Conservation (phyloP, 2,113 vertebrate species). For the Dicrurus megarhynchus region DNA sequence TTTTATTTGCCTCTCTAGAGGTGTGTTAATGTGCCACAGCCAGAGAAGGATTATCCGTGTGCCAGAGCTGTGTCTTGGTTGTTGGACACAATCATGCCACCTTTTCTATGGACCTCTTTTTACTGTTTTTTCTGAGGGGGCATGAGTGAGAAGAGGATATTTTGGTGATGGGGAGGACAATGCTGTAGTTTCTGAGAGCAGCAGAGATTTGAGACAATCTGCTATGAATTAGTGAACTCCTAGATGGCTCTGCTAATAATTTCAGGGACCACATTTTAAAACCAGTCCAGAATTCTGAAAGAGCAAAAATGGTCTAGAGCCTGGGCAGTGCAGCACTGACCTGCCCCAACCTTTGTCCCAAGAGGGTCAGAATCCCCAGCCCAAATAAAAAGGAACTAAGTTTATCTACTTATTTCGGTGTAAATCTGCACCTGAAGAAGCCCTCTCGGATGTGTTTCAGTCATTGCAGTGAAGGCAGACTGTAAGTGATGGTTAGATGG, state of each 20-base stretch:
- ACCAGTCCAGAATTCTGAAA: not conserved
- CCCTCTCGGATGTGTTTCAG: not conserved
- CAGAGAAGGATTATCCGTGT: not conserved
- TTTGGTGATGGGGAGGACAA: not conserved
- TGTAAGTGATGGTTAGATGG: not conserved
- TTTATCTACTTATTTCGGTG: not conserved
- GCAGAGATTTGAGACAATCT: not conserved
- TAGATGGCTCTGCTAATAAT: not conserved
- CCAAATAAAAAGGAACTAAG: not conserved
- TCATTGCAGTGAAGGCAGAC: not conserved
- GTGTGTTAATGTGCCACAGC: not conserved
- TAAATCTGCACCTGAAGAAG: not conserved
- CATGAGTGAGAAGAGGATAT: not conserved
- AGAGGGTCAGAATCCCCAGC: not conserved
- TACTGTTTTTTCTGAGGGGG: not conserved
- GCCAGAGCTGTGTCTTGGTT: not conserved
- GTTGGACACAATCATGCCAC: not conserved
- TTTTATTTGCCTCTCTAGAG: not conserved
- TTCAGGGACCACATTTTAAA: not conserved
- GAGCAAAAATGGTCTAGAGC: not conserved
- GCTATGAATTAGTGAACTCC: not conserved
- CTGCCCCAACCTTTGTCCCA: not conserved
- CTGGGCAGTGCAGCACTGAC: not conserved
- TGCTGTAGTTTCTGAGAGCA: not conserved
- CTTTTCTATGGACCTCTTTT: not conserved